Base-by-base conservation (phyloP, 2,888 invertebrate species). In the Ennomos fuscantarius region DNA sequence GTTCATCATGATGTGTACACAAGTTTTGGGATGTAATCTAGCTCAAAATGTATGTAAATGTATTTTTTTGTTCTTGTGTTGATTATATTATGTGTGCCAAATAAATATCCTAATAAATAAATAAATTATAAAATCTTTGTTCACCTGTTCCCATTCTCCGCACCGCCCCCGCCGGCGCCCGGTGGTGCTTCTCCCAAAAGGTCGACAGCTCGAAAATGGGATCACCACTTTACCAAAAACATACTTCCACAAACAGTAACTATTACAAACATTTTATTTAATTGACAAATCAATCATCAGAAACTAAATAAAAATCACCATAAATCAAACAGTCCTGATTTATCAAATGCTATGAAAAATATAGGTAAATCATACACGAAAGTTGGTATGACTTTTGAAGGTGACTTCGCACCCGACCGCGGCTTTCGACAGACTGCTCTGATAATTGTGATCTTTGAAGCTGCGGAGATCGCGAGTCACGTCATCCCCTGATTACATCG, bases 71-170 rank as follows among this genome's bases (percentile, higher is more conserved):
- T n/a, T n/a, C n/a, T n/a, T n/a, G n/a, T n/a, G n/a, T n/a, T n/a
- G n/a, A n/a, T n/a, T 49, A 31, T 39, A 43, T 24, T n/a, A 45
- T 42, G 10, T 12, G n/a, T n/a, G n/a, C n/a, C n/a, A n/a, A n/a
- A n/a, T n/a, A n/a, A n/a, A n/a, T n/a, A n/a, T n/a, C n/a, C n/a
- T n/a, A n/a, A n/a, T n/a, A n/a, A n/a, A n/a, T n/a, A n/a, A n/a
- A n/a, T n/a, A 37, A 11, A n/a, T n/a, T 31, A 11, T 12, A 8
- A n/a, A 41, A 31, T 41, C 2, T 15, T 10, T 33, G n/a, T 88
- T 92, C 81, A 95, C 95, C 95, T 94, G 95, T 95, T 70, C 95
- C 95, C 95, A 95, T 95, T 80, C 95, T 95, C 78, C 95, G 94
- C 85, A 94, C 93, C 70, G 89, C 86, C 84, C 84, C 87, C 88